A percentile compares a stretch with the other conserved stretches of the same genome.
Evolutionary conservation across 1,140 invertebrate genomes (phyloP).

Genomic region (Kradibia gibbosae): DNA sequence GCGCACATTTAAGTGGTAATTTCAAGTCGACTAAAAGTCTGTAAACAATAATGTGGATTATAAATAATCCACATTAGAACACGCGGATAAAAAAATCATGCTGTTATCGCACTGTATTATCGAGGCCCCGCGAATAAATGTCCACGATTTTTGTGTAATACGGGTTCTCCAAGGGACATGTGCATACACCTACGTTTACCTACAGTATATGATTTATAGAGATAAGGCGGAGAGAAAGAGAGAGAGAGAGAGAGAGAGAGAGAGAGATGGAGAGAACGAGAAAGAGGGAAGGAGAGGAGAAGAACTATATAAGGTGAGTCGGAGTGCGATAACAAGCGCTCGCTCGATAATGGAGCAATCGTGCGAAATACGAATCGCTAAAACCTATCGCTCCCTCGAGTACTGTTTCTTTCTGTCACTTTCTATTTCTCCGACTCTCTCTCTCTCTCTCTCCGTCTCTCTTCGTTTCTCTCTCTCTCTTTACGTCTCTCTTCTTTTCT

Average conservation of each 20-base stretch:
- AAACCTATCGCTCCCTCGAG: no score
- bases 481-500: no score
- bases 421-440: slow-evolving; percentile 29
- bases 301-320: slow-evolving; percentile 56
- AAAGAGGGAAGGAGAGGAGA: slow-evolving; percentile 37
- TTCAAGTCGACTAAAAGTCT: slow-evolving; percentile 18
- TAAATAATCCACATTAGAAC: slow-evolving; percentile 17
- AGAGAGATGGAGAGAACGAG: slow-evolving; percentile 37
- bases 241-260: slow-evolving; percentile 5
- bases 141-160: slow-evolving; percentile 1
- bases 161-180: background rate
- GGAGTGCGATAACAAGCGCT: slow-evolving; percentile 59
- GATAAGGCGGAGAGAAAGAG: background rate
- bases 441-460: background rate
- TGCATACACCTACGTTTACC: background rate
- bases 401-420: no score
- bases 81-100: slow-evolving; percentile 17
- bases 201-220: background rate
- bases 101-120: slow-evolving; percentile 12
- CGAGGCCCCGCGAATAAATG: background rate
- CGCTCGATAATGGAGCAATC: slow-evolving; percentile 59
- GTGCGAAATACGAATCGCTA: slow-evolving; percentile 36
- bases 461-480: no score
- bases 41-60: slow-evolving; percentile 27
- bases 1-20: background rate